These are phyloP conservation scores for Hydroisotoma schaefferi DNA, from an alignment of 2,888 invertebrate species.

Conservation along the genomic window DNA sequence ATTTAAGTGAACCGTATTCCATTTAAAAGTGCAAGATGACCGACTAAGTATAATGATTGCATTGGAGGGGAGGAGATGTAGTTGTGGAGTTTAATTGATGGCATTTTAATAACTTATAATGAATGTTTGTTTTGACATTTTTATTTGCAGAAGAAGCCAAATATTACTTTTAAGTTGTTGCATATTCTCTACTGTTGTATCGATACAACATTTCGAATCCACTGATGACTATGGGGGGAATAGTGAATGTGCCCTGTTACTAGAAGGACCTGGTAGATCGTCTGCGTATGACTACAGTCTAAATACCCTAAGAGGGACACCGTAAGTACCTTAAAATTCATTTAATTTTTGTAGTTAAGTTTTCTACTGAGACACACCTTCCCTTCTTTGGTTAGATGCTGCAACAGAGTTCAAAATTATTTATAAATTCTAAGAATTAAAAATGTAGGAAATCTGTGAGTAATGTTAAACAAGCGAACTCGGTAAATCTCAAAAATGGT, in stretches of 20 bases:
- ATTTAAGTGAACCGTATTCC: too few species aligned
- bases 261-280: conserved; percentile 73
- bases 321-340: conserved; percentile 61
- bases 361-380: background rate
- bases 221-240: conserved; percentile 50
- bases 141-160: conserved; percentile 46
- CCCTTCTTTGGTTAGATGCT: background rate
- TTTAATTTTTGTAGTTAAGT: background rate
- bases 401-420: conserved; percentile 1
- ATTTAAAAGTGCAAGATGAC: too few species aligned
- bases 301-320: conserved; percentile 68
- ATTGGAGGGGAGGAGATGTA: too few species aligned
- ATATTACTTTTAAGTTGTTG: conserved; percentile 41
- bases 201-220: conserved; percentile 41
- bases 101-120: too few species aligned
- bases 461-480: too few species aligned
- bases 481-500: too few species aligned
- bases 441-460: too few species aligned
- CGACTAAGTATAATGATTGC: too few species aligned
- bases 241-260: conserved; percentile 63
- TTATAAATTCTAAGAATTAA: too few species aligned
- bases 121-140: conserved; percentile 8
- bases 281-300: conserved; percentile 80
- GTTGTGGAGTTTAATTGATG: too few species aligned
- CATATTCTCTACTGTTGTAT: conserved; percentile 36